These are phyloP conservation scores for Heterochromis multidens DNA, from an alignment of 2,113 vertebrate genomes.

Conservation along the genomic window DNA sequence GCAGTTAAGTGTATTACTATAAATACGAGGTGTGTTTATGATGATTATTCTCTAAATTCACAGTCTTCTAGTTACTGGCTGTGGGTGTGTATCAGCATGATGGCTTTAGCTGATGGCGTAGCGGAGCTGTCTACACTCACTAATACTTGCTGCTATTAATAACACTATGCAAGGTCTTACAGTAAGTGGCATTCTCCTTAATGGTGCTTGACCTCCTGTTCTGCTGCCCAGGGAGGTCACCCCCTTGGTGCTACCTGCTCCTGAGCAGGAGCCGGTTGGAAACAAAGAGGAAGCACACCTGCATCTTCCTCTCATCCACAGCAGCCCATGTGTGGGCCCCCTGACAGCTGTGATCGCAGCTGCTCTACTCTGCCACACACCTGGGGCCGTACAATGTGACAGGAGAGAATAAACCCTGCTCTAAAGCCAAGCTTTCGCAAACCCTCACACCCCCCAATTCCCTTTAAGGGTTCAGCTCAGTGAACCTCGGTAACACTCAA, in stretches of 20 bases:
- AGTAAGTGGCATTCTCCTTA: conserved; percentile 67
- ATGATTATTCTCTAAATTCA: conserved; percentile 39
- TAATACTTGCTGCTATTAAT: conserved; percentile 25
- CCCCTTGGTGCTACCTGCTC: conserved; percentile 12
- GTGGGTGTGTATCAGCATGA: conserved; percentile 1
- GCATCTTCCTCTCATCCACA: conserved; percentile 24
- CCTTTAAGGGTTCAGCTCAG: conserved; percentile 13
- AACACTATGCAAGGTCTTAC: conserved; percentile 22
- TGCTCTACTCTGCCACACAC: conserved; percentile 40
- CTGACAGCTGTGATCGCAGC: conserved; percentile 40
- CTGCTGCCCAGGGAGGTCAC: not conserved
- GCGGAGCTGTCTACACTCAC: not conserved
- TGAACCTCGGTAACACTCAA: conserved; percentile 39
- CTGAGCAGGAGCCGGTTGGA: conserved; percentile 2
- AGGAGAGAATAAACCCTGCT: conserved; percentile 5
- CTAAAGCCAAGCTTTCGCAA: conserved; percentile 9
- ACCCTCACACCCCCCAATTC: not conserved
- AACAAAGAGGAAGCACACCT: conserved; percentile 33
- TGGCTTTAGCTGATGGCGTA: conserved; percentile 10
- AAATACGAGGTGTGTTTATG: conserved; percentile 18
- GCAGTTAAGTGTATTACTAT: not conserved
- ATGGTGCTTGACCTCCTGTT: conserved; percentile 10
- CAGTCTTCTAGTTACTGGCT: conserved; percentile 47
- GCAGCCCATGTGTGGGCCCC: not conserved
- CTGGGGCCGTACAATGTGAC: conserved; percentile 9